Evolutionary conservation across 2,113 vertebrate species (phyloP), one percentile per base, ranked within the genome.

Genomic region (Micromys minutus): DNA sequence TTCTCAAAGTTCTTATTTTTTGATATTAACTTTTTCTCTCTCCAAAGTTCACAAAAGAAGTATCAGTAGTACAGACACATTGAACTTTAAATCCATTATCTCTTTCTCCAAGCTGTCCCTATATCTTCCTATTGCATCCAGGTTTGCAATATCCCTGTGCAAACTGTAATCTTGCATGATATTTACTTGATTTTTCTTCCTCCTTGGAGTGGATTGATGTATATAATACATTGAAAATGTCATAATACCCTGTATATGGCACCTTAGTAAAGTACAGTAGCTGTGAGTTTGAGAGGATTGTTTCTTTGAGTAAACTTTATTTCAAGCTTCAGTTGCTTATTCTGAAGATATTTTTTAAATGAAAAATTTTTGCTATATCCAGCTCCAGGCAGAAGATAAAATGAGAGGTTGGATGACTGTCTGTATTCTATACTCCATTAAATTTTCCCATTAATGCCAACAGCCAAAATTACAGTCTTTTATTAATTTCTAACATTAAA

Each of bases 111-210:
- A 79, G n/a, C 10, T 86, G 63, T 13, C 9, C 57, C 45, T 15
- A 65, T 11, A 26, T 69, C 80, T 88, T 95, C 57, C 76, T 42
- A 77, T 65, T 36, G 90, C 72, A 69, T 11, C 3, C 42, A 75
- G 6, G 17, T 89, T 75, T 81, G 59, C 63, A 96, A 75, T 85
- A 77, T 67, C 59, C 61, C 15, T 88, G n/a, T 95, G 39, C 22
- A 61, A 95, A 96, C 13, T 94, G 7, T 42, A 90, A 67, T 39
- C 26, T 67, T 42, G 72, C 2, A 24, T 91, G 86, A 80, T 87
- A 94, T 93, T 86, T 90, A 45, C 57, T n/a, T 80, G 5, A 21
- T 67, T 57, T 69, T 89, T 93, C 7, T 50, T 87, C 67, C 47
- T 26, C 31, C 7, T 21, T 12, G n/a, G 5, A 71, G 36, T 77